Conservation (phyloP, 1,140 invertebrate species). For the Brachionus calyciflorus region DNA sequence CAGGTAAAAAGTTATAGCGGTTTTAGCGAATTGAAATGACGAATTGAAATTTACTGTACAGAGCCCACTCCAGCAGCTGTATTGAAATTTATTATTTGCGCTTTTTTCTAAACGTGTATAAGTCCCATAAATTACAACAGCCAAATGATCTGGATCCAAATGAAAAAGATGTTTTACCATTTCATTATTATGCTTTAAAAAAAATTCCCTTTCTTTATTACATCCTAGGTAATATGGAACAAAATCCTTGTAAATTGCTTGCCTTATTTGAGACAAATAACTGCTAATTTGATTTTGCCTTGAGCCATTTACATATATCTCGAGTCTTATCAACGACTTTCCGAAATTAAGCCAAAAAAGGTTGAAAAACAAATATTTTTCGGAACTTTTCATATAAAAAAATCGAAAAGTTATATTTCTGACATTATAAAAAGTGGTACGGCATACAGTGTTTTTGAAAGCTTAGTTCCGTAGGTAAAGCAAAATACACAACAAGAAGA, state of each 20-base stretch:
- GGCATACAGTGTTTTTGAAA: neutral
- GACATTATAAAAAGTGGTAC: constrained; percentile 1
- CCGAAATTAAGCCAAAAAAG: neutral
- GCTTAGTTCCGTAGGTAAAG: neutral
- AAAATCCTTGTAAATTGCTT: neutral
- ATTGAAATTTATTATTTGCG: neutral
- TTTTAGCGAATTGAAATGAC: no score
- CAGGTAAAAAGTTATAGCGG: no score
- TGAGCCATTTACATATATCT: neutral
- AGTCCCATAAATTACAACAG: neutral
- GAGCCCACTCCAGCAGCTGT: neutral
- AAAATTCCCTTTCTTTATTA: neutral
- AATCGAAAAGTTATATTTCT: neutral
- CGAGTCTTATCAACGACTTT: neutral
- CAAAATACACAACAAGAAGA: neutral
- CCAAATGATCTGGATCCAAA: neutral
- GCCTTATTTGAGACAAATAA: neutral
- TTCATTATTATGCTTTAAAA: neutral
- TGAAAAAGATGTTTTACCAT: neutral
- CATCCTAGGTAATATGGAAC: neutral
- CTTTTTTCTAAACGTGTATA: neutral
- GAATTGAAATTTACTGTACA: no score
- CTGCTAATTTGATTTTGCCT: neutral
- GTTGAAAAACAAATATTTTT: neutral
- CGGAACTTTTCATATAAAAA: neutral